Percentiles rank a stretch among this genome's conserved stretches.
These are phyloP conservation scores for Hypomesus transpacificus DNA, from an alignment of 2,113 vertebrate genomes.

Conservation along the genomic window DNA sequence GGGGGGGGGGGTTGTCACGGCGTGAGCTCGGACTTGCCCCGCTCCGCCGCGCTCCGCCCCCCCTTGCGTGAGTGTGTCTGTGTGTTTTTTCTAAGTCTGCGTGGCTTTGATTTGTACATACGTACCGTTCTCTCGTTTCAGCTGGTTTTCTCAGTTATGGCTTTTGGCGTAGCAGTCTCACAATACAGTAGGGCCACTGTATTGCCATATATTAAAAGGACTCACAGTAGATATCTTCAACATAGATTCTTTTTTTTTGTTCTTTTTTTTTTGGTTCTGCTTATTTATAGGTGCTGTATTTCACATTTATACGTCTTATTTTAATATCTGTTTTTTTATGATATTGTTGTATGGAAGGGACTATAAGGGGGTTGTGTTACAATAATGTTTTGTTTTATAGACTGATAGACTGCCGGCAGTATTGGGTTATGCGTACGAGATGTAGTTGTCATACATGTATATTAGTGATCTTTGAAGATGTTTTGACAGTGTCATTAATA, in stretches of 20 bases:
- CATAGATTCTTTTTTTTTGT: slow-evolving; percentile 68
- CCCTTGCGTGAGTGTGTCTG: slow-evolving; percentile 76
- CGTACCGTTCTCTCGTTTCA: slow-evolving; percentile 80
- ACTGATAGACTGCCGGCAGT: slow-evolving; percentile 95
- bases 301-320: slow-evolving; percentile 80
- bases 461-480: slow-evolving; percentile 82
- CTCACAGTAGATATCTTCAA: slow-evolving; percentile 87
- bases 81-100: slow-evolving; percentile 81
- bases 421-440: slow-evolving; percentile 89
- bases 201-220: slow-evolving; percentile 86
- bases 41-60: slow-evolving; percentile 63
- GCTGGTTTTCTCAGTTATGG: slow-evolving; percentile 83
- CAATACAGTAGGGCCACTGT: slow-evolving; percentile 73
- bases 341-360: slow-evolving; percentile 83
- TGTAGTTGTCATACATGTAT: slow-evolving; percentile 88
- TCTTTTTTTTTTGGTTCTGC: slow-evolving; percentile 74
- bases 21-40: slow-evolving; percentile 59
- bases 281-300: slow-evolving; percentile 94
- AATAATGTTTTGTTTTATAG: slow-evolving; percentile 80
- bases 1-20: slow-evolving; percentile 60
- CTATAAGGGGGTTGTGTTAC: slow-evolving; percentile 68
- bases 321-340: slow-evolving; percentile 58
- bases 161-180: slow-evolving; percentile 62
- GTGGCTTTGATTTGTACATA: slow-evolving; percentile 81
- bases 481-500: slow-evolving; percentile 83